Conservation (phyloP, 2,888 invertebrate species). For the Muscina levida region DNA sequence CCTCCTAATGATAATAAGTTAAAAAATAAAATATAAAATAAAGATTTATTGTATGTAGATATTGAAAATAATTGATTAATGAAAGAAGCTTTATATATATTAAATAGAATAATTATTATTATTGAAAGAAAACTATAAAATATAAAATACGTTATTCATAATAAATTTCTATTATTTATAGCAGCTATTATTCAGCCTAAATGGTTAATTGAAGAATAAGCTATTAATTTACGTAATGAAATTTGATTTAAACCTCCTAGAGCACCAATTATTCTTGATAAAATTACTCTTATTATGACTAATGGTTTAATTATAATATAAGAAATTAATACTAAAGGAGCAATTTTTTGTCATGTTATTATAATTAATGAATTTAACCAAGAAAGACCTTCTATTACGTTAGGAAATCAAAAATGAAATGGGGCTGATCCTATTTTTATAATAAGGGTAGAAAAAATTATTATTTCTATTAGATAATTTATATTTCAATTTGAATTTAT, state of each 20-base stretch:
- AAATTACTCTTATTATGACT: conserved; percentile 80
- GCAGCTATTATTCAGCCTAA: conserved; percentile 82
- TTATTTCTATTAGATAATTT: conserved; percentile 71
- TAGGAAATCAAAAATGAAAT: conserved; percentile 83
- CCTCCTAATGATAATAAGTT: conserved; percentile 83
- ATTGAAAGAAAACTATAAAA: conserved; percentile 80
- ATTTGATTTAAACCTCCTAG: conserved; percentile 82
- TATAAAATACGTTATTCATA: conserved; percentile 81
- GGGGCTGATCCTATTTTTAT: conserved; percentile 83
- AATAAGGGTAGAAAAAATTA: conserved; percentile 79
- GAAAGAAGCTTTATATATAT: conserved; percentile 80
- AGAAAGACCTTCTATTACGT: conserved; percentile 82
- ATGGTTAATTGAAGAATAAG: conserved; percentile 85
- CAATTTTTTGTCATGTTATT: conserved; percentile 85
- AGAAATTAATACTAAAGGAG: conserved; percentile 82
- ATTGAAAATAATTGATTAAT: conserved; percentile 81
- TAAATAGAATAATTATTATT: conserved; percentile 80
- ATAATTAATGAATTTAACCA: conserved; percentile 82
- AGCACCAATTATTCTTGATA: conserved; percentile 81
- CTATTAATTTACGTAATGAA: conserved; percentile 82
- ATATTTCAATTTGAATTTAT: conserved; percentile 69
- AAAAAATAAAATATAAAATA: conserved; percentile 81
- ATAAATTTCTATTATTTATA: conserved; percentile 80
- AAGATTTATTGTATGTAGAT: conserved; percentile 75
- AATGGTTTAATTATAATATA: conserved; percentile 80